Percentiles rank a stretch among this genome's conserved stretches.
Evolutionary conservation across 1,140 invertebrate genomes (phyloP).

Genomic region (Saxidomus purpurata): DNA sequence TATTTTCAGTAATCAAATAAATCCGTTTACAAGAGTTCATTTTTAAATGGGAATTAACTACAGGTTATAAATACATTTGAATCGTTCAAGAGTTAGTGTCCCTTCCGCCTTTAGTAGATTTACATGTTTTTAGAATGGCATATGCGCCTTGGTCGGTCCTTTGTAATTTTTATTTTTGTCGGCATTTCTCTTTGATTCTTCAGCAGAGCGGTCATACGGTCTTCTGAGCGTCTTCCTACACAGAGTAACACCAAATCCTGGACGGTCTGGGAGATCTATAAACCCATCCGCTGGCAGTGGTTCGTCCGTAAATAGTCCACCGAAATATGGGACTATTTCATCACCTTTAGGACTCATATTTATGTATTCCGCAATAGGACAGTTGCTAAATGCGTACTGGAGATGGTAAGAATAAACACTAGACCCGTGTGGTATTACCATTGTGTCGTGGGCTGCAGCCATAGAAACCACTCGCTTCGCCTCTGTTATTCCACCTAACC

Average conservation of each 20-base stretch:
- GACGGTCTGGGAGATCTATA: slow-evolving; percentile 81
- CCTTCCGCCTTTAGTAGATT: not conserved
- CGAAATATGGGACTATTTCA: slow-evolving; percentile 82
- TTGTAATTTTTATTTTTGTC: slow-evolving; percentile 74
- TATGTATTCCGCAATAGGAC: slow-evolving; percentile 83
- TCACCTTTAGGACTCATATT: slow-evolving; percentile 81
- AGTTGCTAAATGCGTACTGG: slow-evolving; percentile 83
- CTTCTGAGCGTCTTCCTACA: slow-evolving; percentile 76
- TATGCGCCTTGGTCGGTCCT: slow-evolving; percentile 70
- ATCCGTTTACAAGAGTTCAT: not conserved
- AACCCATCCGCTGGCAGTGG: slow-evolving; percentile 81
- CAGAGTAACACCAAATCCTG: slow-evolving; percentile 83
- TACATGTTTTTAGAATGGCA: slow-evolving; percentile 77
- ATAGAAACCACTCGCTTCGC: slow-evolving; percentile 81
- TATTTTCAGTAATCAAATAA: not conserved
- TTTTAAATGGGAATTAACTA: not conserved
- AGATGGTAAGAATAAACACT: slow-evolving; percentile 84
- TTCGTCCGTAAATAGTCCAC: slow-evolving; percentile 83
- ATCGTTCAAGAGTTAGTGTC: not conserved
- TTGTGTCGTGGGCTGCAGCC: slow-evolving; percentile 80
- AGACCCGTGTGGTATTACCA: slow-evolving; percentile 83
- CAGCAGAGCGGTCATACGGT: slow-evolving; percentile 76
- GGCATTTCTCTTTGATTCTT: slow-evolving; percentile 78
- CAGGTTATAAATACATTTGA: not conserved
- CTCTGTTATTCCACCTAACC: slow-evolving; percentile 83